phyloP scores from a whole-genome alignment of 2,797 vertebrate species.

The Sebastes taczanowskii region DNA sequence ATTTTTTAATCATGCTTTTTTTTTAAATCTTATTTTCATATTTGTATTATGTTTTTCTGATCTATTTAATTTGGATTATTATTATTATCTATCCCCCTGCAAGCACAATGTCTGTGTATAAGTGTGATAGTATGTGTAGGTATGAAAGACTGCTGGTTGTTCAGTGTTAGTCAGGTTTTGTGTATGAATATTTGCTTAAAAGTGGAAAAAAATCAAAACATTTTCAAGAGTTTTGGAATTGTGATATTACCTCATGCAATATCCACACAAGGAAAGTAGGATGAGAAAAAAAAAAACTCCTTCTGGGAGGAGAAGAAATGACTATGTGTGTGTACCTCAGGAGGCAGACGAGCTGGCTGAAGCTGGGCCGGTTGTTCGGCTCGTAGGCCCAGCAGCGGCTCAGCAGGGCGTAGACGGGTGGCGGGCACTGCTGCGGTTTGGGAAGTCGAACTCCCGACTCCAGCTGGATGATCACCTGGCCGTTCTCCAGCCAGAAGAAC shows the following conservation, averaged over 20 bases:
- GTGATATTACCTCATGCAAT: not conserved
- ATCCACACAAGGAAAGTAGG: too few relatives aligned
- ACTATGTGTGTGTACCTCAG: slow-evolving; percentile 83
- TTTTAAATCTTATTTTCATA: too few relatives aligned
- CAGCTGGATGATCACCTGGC: slow-evolving; percentile 94
- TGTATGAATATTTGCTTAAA: too few relatives aligned
- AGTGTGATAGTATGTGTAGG: too few relatives aligned
- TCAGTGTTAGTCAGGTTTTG: too few relatives aligned
- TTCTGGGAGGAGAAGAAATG: not conserved
- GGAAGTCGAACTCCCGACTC: slow-evolving; percentile 92
- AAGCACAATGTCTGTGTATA: too few relatives aligned
- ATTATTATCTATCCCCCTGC: too few relatives aligned
- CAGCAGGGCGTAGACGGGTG: slow-evolving; percentile 92
- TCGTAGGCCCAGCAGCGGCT: slow-evolving; percentile 94
- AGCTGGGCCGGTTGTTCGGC: slow-evolving; percentile 88
- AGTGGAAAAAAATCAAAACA: not conserved
- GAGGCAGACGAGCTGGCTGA: slow-evolving; percentile 91
- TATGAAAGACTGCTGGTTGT: too few relatives aligned
- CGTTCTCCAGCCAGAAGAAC: slow-evolving; percentile 97
- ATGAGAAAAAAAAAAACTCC: not conserved
- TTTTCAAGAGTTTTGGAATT: not conserved
- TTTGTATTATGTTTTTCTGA: too few relatives aligned
- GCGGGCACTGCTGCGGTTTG: slow-evolving; percentile 90
- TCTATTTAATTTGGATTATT: too few relatives aligned
- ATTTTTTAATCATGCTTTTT: too few relatives aligned